Percentiles rank a stretch among this genome's conserved stretches.
phyloP scores from a whole-genome alignment of 2,113 vertebrate genomes.

The Calyptommatus sinebrachiatus region DNA sequence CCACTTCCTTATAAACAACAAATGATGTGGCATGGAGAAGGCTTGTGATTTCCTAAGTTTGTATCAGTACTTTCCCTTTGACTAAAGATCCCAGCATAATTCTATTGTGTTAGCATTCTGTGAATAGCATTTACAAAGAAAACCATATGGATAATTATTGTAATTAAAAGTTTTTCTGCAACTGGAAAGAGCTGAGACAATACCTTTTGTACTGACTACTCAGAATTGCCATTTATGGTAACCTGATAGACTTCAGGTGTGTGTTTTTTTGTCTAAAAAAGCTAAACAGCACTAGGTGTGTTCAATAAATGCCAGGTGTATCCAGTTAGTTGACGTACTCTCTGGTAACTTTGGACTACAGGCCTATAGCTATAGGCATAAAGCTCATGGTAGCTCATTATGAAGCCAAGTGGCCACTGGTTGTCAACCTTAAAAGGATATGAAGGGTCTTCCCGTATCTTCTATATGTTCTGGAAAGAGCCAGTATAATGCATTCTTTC shows the following conservation, averaged over 20 bases:
- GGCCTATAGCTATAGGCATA: no score
- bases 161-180: neutral
- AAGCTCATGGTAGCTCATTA: no score
- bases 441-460: no score
- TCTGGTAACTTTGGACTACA: no score
- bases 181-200: neutral
- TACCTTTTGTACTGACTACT: neutral
- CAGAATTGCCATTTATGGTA: neutral
- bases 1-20: neutral
- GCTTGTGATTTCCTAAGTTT: neutral
- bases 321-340: no score
- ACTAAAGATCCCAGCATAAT: neutral
- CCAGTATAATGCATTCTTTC: no score
- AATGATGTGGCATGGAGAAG: neutral
- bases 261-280: neutral
- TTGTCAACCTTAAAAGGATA: no score
- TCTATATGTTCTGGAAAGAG: no score
- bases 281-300: no score
- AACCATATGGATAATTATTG: neutral
- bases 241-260: neutral
- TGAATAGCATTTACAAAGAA: neutral
- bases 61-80: neutral
- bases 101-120: neutral
- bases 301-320: no score
- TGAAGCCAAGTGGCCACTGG: no score